These are phyloP conservation scores for Eulemur rufifrons DNA, from an alignment of 2,113 vertebrate species.

Conservation along the genomic window DNA sequence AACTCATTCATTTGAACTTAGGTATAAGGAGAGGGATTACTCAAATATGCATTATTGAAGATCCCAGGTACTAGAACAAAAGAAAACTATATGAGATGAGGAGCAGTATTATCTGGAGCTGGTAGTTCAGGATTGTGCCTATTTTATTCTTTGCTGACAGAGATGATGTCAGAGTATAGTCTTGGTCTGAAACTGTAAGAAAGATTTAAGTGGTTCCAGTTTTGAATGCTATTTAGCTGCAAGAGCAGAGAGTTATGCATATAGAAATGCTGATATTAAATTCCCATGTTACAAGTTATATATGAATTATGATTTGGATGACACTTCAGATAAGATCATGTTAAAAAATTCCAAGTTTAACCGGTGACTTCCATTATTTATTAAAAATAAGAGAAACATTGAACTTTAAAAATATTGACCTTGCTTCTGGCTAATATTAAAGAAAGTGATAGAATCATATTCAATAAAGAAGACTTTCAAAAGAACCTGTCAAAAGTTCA, in stretches of 20 bases:
- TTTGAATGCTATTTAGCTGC: not conserved
- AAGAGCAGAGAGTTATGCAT: not conserved
- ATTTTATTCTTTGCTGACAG: not conserved
- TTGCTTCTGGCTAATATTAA: slow-evolving; percentile 52
- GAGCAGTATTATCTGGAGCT: not conserved
- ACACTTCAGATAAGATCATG: not conserved
- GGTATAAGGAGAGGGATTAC: not conserved
- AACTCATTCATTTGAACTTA: not conserved
- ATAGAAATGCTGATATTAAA: not conserved
- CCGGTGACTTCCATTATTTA: slow-evolving; percentile 38
- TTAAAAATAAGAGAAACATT: slow-evolving; percentile 57
- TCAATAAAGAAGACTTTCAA: slow-evolving; percentile 54
- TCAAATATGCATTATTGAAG: not conserved
- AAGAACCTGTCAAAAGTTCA: slow-evolving; percentile 53
- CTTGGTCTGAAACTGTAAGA: not conserved
- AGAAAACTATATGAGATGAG: not conserved
- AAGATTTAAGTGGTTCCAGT: not conserved
- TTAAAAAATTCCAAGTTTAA: slow-evolving; percentile 32
- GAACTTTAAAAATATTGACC: slow-evolving; percentile 55
- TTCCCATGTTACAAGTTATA: not conserved
- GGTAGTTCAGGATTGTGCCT: not conserved
- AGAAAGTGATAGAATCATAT: not conserved
- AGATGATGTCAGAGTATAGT: not conserved
- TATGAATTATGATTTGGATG: not conserved
- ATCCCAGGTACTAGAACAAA: not conserved